These are phyloP conservation scores for Pterocles orientalis DNA, from an alignment of 2,113 vertebrate genomes.

Conservation along the genomic window DNA sequence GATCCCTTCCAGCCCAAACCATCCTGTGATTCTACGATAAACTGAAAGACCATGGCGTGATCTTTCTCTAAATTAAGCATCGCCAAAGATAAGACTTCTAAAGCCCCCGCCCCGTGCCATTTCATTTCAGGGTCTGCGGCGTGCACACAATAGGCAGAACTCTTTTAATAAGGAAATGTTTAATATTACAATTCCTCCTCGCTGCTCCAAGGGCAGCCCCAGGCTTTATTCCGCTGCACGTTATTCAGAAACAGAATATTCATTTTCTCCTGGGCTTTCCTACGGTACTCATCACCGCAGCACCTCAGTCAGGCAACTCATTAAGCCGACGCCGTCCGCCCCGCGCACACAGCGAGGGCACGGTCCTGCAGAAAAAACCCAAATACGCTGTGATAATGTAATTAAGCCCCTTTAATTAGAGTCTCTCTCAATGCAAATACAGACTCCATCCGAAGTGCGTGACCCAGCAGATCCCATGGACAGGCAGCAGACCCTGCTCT, in stretches of 20 bases:
- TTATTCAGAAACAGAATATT: neutral
- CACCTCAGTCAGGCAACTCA: neutral
- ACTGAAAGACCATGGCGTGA: fast-evolving
- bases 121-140: neutral
- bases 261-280: neutral
- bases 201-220: neutral
- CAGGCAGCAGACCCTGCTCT: neutral
- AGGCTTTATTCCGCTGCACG: neutral
- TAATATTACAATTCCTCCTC: neutral
- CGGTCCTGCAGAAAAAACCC: neutral
- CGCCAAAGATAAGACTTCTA: neutral
- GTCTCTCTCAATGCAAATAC: neutral
- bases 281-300: neutral
- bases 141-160: neutral
- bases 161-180: neutral
- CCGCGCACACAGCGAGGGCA: neutral
- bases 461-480: neutral
- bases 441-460: neutral
- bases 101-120: neutral
- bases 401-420: slow-evolving; percentile 20
- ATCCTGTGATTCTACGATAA: neutral
- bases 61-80: neutral
- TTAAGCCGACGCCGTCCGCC: neutral
- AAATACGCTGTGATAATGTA: neutral
- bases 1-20: too few species aligned